Evolutionary conservation across 2,113 vertebrate species (phyloP), one percentile per base, ranked within the genome.

Genomic region (Clupea harengus): DNA sequence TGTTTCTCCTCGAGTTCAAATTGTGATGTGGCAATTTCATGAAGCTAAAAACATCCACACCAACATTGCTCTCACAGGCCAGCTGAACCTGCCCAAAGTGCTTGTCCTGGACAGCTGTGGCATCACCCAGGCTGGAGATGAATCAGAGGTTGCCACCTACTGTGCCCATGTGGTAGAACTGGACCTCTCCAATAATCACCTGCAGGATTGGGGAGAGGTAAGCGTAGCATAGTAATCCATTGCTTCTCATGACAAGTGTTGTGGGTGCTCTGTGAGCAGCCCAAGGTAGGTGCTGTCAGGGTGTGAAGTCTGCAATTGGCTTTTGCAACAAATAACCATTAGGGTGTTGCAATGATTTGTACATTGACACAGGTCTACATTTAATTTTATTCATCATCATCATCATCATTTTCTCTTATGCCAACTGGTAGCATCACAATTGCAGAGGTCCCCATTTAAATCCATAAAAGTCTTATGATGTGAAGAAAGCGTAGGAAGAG

Each of bases 121-220:
- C 20, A 99, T 99, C 88, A 97, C 93, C 86, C 96, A 96, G 57
- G 98, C 98, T 0, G 98, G 98, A 0, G 95, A 98, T 1, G 94
- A 97, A 86, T 95, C 94, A 0, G 96, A 99, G 90, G 97, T 99
- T 0, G 97, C 97, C 0, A 95, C 96, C 25, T 97, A 97, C 92
- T 99, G 98, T 5, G 96, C 95, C 83, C 98, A 99, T 0, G 98
- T 99, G 88, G 96, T 97, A 0, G 97, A 99, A 89, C 94, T 99
- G 47, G 98, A 99, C 92, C 95, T 99, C 89, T 99, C 98, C 89
- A 94, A 96, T 93, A 99, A 99, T 89, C 97, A 97, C 60, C 95
- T 99, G 0, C 95, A 95, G 88, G 97, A 99, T 93, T 99, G 98
- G 98, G 72, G 72, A 15, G 72, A 78, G 72, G 72, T 78, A 78